Percentiles rank a stretch among this genome's conserved stretches.
Conservation (phyloP, 2,113 vertebrate genomes). For the Prinia subflava region DNA sequence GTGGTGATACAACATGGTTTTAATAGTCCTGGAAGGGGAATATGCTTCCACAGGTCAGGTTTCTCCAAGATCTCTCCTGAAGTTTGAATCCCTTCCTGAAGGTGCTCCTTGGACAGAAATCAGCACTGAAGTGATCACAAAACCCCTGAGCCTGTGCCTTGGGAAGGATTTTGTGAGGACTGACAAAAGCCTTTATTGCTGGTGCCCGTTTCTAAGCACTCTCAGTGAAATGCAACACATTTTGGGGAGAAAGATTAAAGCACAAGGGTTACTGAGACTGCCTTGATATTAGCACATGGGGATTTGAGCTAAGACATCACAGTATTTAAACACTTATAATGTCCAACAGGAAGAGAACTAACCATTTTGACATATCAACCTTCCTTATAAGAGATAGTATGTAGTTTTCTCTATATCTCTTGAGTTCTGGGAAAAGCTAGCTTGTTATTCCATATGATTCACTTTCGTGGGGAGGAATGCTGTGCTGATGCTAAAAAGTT, state of each 20-base stretch:
- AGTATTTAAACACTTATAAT: neutral
- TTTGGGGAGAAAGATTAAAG: neutral
- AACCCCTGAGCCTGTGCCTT: accelerated
- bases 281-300: neutral
- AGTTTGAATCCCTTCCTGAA: neutral
- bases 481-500: neutral
- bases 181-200: neutral
- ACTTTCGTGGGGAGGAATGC: neutral
- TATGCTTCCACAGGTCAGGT: neutral
- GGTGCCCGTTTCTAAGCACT: neutral
- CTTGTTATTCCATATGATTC: neutral
- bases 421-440: neutral
- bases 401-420: neutral
- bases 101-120: neutral
- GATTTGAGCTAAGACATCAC: neutral
- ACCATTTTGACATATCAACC: neutral
- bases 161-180: neutral
- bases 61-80: neutral
- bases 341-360: neutral
- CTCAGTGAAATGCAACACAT: neutral
- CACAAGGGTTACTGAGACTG: neutral
- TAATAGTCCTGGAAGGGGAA: neutral
- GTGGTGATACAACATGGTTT: neutral
- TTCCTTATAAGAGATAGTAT: neutral
- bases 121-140: neutral